A percentile compares a stretch with the other conserved stretches of the same genome.
These are phyloP conservation scores for Gastrophryne carolinensis DNA, from an alignment of 2,797 vertebrate species.

Conservation along the genomic window DNA sequence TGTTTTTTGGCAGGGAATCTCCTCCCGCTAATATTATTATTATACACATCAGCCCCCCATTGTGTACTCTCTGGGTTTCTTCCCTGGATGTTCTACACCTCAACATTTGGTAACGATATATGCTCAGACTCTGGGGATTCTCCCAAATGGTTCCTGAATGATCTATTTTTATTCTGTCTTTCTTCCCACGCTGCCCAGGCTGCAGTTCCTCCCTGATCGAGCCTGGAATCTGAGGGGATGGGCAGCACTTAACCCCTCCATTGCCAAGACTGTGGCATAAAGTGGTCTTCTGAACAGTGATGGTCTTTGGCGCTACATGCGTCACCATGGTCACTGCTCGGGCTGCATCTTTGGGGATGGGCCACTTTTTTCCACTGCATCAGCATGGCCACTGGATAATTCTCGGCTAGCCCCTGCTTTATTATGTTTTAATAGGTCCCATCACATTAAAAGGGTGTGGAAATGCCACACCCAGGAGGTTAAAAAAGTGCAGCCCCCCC, in stretches of 20 bases:
- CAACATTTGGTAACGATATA: not conserved
- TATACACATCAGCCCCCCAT: not conserved
- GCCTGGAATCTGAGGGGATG: not conserved
- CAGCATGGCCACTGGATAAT: no score
- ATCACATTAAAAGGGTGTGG: no score
- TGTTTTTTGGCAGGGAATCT: no score
- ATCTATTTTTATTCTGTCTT: conserved; percentile 40
- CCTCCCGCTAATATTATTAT: not conserved
- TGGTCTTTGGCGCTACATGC: no score
- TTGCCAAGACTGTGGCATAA: not conserved
- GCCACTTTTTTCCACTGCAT: no score
- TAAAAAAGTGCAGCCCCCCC: no score
- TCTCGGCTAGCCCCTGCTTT: no score
- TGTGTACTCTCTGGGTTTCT: no score
- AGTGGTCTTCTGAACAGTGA: not conserved
- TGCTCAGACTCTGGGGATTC: conserved; percentile 9
- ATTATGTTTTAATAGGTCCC: no score
- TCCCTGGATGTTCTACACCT: not conserved
- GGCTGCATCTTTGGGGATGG: no score
- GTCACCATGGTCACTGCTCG: no score
- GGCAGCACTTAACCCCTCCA: not conserved
- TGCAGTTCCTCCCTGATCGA: not conserved
- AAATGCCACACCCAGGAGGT: no score
- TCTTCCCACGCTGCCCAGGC: conserved; percentile 36
- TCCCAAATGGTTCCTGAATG: not conserved